phyloP scores from a whole-genome alignment of 1,140 invertebrate species.

The Pseudomyrmex sp. region DNA sequence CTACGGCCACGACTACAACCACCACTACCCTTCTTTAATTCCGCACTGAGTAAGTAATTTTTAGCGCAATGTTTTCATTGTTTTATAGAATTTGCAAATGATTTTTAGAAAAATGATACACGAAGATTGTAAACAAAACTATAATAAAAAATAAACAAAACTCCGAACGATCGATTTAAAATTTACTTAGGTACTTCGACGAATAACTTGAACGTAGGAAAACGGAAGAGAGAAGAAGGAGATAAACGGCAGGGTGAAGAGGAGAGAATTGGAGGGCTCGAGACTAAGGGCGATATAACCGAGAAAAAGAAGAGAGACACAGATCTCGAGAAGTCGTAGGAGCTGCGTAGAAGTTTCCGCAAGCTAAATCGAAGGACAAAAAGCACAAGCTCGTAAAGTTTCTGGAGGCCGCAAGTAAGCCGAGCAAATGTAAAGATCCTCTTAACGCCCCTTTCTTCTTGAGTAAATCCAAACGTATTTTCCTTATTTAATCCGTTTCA shows the following conservation, averaged over 20 bases:
- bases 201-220: slow-evolving; percentile 44
- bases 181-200: background rate
- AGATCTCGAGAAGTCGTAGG: slow-evolving; percentile 33
- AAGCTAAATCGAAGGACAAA: slow-evolving; percentile 59
- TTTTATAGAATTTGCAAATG: too few species aligned
- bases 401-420: slow-evolving; percentile 57
- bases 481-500: slow-evolving; percentile 17
- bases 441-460: slow-evolving; percentile 68
- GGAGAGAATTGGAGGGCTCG: slow-evolving; percentile 65
- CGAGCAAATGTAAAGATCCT: slow-evolving; percentile 73
- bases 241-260: slow-evolving; percentile 51
- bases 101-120: background rate
- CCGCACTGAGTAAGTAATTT: too few species aligned
- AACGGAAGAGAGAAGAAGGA: slow-evolving; percentile 56
- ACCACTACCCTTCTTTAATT: slow-evolving; percentile 62
- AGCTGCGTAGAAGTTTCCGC: slow-evolving; percentile 29
- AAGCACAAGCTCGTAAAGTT: slow-evolving; percentile 48
- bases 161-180: background rate
- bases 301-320: slow-evolving; percentile 57
- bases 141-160: too few species aligned
- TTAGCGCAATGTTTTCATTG: too few species aligned
- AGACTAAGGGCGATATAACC: slow-evolving; percentile 39
- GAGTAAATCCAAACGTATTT: slow-evolving; percentile 36
- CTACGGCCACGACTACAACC: slow-evolving; percentile 76
- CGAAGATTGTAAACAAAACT: too few species aligned